Conservation (phyloP, 2,888 invertebrate species). For the Ophion ventricosus region DNA sequence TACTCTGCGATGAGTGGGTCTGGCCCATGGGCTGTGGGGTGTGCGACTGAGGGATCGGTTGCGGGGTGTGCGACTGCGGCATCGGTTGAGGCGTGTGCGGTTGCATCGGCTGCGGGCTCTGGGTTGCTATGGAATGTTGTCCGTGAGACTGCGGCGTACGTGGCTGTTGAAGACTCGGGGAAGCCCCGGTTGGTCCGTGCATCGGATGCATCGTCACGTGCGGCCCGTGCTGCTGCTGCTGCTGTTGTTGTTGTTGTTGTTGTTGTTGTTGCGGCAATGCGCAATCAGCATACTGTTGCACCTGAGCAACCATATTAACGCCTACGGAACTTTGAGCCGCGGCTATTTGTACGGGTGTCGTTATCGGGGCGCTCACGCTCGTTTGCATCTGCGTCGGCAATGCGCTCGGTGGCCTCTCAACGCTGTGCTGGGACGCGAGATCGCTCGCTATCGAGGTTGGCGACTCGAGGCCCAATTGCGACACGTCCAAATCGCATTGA, state of each 20-base stretch:
- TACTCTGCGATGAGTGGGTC: slow-evolving; percentile 78
- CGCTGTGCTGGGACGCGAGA: slow-evolving; percentile 90
- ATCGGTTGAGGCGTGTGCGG: slow-evolving; percentile 79
- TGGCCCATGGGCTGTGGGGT: slow-evolving; percentile 79
- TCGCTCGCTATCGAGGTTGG: slow-evolving; percentile 95
- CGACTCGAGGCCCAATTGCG: slow-evolving; percentile 93
- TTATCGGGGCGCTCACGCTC: slow-evolving; percentile 72
- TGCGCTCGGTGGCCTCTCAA: slow-evolving; percentile 87
- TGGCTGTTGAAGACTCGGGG: slow-evolving; percentile 79
- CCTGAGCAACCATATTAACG: slow-evolving; percentile 76
- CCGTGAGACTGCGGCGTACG: slow-evolving; percentile 83
- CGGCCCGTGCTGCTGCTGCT: slow-evolving; percentile 83
- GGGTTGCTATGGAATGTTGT: slow-evolving; percentile 61
- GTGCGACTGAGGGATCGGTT: slow-evolving; percentile 77
- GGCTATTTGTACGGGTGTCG: slow-evolving; percentile 75
- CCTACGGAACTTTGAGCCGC: slow-evolving; percentile 73
- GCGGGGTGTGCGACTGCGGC: slow-evolving; percentile 79
- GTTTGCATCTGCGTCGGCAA: slow-evolving; percentile 82
- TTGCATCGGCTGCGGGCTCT: slow-evolving; percentile 80
- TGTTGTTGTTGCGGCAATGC: slow-evolving; percentile 87
- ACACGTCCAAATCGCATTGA: slow-evolving; percentile 93
- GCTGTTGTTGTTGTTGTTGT: background rate
- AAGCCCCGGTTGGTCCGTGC: slow-evolving; percentile 81
- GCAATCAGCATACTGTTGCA: slow-evolving; percentile 86
- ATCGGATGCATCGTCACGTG: slow-evolving; percentile 79